These are phyloP conservation scores for Murina feae DNA, from an alignment of 2,113 vertebrate species.

Conservation along the genomic window DNA sequence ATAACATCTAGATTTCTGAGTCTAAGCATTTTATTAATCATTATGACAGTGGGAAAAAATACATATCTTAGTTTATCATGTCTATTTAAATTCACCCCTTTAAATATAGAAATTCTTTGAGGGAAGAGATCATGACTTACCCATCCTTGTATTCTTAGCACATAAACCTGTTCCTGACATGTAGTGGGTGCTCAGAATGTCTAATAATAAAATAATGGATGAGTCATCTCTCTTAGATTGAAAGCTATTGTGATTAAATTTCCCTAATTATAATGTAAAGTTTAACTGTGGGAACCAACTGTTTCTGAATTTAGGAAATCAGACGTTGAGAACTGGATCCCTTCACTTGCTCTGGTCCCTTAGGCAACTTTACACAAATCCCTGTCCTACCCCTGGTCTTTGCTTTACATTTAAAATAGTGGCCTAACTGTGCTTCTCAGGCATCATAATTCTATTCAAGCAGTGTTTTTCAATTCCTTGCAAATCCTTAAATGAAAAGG, in stretches of 20 bases:
- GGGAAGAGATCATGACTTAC: neutral
- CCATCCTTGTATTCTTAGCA: neutral
- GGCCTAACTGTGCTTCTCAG: neutral
- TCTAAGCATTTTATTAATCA: neutral
- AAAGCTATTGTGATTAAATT: neutral
- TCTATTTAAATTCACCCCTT: neutral
- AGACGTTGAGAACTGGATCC: neutral
- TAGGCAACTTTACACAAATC: neutral
- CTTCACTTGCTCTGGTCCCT: neutral
- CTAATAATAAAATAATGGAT: neutral
- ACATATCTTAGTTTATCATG: neutral
- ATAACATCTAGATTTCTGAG: neutral
- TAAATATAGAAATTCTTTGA: neutral
- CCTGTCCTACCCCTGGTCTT: neutral
- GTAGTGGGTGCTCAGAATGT: neutral
- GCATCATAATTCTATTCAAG: neutral
- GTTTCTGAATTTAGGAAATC: neutral
- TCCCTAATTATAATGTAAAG: slow-evolving; percentile 21
- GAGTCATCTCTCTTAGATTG: neutral
- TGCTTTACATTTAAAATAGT: slow-evolving; percentile 36
- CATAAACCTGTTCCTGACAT: neutral
- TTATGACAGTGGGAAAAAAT: neutral
- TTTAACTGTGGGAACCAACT: neutral
- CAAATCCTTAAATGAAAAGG: slow-evolving; percentile 19
- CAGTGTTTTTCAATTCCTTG: slow-evolving; percentile 38